Conservation (phyloP, 2,113 vertebrate genomes). For the Osmerus mordax region DNA sequence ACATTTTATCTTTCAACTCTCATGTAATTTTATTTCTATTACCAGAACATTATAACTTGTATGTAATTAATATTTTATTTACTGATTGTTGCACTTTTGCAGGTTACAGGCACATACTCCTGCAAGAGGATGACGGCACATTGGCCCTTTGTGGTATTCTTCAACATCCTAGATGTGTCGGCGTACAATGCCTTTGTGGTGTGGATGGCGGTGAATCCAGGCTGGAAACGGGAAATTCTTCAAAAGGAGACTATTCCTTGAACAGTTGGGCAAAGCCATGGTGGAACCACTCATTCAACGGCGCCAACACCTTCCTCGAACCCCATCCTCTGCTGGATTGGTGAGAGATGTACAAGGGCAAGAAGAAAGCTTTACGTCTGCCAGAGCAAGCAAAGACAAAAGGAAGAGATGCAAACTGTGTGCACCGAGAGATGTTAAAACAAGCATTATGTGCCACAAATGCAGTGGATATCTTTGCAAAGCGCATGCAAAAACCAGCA, state of each 20-base stretch:
- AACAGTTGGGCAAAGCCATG: constrained; percentile 9
- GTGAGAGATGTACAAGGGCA: not conserved
- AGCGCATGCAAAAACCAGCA: not conserved
- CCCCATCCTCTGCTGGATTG: constrained; percentile 10
- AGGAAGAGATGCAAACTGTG: no score
- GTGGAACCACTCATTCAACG: constrained; percentile 18
- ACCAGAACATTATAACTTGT: constrained; percentile 15
- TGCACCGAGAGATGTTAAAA: constrained; percentile 9
- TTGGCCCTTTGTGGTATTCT: constrained; percentile 19
- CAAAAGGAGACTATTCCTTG: constrained; percentile 15
- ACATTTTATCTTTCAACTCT: constrained; percentile 10
- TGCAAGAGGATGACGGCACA: not conserved
- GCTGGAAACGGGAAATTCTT: constrained; percentile 4
- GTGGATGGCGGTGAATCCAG: constrained; percentile 11
- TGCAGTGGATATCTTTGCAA: no score
- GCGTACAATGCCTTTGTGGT: constrained; percentile 18
- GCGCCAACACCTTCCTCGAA: constrained; percentile 10
- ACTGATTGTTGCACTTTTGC: constrained; percentile 3
- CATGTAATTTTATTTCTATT: constrained; percentile 1
- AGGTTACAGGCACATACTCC: constrained; percentile 20
- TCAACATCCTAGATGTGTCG: constrained; percentile 19
- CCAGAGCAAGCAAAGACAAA: no score
- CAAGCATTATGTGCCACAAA: constrained; percentile 2
- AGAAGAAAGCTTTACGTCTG: no score
- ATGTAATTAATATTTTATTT: constrained; percentile 14